These are phyloP conservation scores for Cydia strobilella DNA, from an alignment of 1,140 invertebrate species.

Conservation along the genomic window DNA sequence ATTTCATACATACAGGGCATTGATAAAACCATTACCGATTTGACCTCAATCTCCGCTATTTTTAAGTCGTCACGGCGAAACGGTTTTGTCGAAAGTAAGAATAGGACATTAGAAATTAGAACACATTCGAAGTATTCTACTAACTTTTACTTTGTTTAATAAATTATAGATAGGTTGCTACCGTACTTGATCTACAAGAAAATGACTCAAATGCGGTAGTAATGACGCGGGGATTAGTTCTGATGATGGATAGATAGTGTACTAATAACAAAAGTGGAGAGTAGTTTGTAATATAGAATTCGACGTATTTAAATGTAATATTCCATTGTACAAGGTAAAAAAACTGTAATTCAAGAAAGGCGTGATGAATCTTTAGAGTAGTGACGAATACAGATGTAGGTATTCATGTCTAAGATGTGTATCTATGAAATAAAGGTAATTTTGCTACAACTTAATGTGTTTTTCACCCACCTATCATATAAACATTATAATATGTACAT, in stretches of 20 bases:
- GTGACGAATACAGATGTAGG: too few relatives aligned
- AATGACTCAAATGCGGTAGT: slow-evolving; percentile 36
- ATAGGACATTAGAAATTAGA: slow-evolving; percentile 53
- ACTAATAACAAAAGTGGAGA: slow-evolving; percentile 41
- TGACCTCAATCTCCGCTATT: slow-evolving; percentile 47
- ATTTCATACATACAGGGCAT: slow-evolving; percentile 32
- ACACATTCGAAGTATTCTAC: too few relatives aligned
- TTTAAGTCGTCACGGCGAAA: slow-evolving; percentile 45
- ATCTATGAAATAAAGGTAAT: too few relatives aligned
- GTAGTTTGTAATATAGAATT: slow-evolving; percentile 39
- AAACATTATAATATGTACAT: too few relatives aligned
- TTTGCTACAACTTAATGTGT: too few relatives aligned
- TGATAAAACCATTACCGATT: slow-evolving; percentile 39
- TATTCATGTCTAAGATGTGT: too few relatives aligned
- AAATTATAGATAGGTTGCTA: slow-evolving; percentile 39
- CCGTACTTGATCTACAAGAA: slow-evolving; percentile 37
- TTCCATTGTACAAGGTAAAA: too few relatives aligned
- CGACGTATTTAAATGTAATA: not conserved
- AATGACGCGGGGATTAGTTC: slow-evolving; percentile 45
- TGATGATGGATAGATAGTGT: slow-evolving; percentile 60
- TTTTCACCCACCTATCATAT: too few relatives aligned
- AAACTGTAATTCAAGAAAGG: too few relatives aligned
- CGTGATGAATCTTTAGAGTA: too few relatives aligned
- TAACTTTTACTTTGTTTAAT: slow-evolving; percentile 52
- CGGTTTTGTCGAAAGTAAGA: slow-evolving; percentile 50